Conservation (phyloP, 2,797 vertebrate species). For the Protosalanx chinensis region DNA sequence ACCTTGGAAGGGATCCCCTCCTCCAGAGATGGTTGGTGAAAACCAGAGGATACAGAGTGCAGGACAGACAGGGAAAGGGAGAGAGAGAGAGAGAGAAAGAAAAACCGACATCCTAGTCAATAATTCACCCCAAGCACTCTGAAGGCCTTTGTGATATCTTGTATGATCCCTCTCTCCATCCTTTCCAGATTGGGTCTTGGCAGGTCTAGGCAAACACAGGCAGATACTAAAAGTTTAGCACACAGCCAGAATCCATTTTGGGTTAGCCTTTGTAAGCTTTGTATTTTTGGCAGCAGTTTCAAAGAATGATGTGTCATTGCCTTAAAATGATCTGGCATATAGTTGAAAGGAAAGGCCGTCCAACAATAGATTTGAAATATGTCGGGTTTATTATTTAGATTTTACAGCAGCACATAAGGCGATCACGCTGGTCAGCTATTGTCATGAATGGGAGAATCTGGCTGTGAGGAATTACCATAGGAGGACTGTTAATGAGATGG, state of each 20-base stretch:
- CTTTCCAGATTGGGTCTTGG: constrained; percentile 38
- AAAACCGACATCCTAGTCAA: constrained; percentile 35
- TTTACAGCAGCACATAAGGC: neutral
- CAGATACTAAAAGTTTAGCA: constrained; percentile 16
- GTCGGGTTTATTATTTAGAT: too few relatives aligned
- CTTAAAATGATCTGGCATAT: too few relatives aligned
- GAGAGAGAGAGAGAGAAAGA: constrained; percentile 18
- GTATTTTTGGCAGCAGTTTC: too few relatives aligned
- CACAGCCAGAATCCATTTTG: too few relatives aligned
- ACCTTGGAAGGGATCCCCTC: too few relatives aligned
- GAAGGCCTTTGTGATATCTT: constrained; percentile 28
- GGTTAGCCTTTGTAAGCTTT: too few relatives aligned
- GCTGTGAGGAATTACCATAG: constrained; percentile 67
- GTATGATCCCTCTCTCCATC: constrained; percentile 16
- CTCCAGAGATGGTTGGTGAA: too few relatives aligned
- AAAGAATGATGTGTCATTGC: too few relatives aligned
- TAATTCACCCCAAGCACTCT: constrained; percentile 48
- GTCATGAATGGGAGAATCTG: constrained; percentile 54
- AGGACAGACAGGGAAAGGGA: constrained; percentile 19
- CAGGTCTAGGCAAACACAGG: constrained; percentile 19
- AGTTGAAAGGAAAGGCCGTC: too few relatives aligned
- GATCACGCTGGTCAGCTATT: constrained; percentile 2
- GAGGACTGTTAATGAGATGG: constrained; percentile 62
- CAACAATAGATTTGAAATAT: too few relatives aligned
- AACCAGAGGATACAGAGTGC: neutral